Percentiles rank a stretch among this genome's conserved stretches.
phyloP scores from a whole-genome alignment of 2,888 invertebrate genomes.

The Polietes domitor region DNA sequence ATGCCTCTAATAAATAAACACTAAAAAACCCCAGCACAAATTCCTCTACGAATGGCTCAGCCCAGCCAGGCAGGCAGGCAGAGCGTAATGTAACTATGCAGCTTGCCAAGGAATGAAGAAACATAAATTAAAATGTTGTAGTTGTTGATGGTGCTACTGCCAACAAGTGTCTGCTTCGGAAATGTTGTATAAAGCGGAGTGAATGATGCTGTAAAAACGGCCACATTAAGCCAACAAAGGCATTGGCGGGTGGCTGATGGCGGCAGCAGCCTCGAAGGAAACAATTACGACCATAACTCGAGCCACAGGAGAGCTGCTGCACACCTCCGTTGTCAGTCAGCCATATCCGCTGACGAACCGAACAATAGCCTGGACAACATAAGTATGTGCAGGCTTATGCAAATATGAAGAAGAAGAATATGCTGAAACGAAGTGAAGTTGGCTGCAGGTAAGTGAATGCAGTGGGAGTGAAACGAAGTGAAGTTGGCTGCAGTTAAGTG shows the following conservation, averaged over 20 bases:
- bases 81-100: constrained; percentile 3
- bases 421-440: neutral
- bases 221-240: neutral
- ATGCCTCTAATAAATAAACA: constrained; percentile 25
- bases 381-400: constrained; percentile 1
- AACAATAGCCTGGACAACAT: constrained; percentile 4
- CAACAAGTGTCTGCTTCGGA: constrained; percentile 30
- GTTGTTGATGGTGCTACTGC: neutral
- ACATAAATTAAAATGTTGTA: constrained; percentile 27
- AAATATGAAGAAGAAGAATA: neutral
- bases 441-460: neutral
- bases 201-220: constrained; percentile 9
- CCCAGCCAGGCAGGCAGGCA: neutral
- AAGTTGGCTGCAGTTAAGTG: no score
- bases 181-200: neutral
- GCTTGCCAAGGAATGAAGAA: neutral
- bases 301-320: neutral
- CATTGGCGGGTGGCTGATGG: neutral
- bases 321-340: neutral
- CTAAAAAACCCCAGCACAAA: neutral
- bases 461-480: no score
- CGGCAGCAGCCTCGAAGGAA: neutral
- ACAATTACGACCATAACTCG: constrained; percentile 31
- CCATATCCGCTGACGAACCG: neutral
- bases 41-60: neutral